Evolutionary conservation across 2,113 vertebrate species (phyloP), one percentile per base, ranked within the genome.

Genomic region (Nansenia antarctica): DNA sequence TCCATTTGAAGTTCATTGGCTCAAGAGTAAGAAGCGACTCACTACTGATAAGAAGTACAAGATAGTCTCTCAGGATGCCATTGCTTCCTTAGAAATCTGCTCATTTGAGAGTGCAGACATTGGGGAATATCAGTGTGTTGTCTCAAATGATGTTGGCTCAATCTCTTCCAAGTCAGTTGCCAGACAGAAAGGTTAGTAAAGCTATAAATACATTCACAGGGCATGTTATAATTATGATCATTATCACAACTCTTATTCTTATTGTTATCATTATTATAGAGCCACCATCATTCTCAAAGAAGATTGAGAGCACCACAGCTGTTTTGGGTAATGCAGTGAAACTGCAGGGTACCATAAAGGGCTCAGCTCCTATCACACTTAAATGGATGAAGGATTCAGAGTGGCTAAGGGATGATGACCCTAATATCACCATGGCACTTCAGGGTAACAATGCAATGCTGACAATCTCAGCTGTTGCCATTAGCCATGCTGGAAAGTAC

Each of bases 371-470:
- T 66, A 94, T 99, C 74, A 92, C 90, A 47, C 71, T 98, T 47
- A 93, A 82, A 24, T 99, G 97, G 97, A 90, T 96, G 89, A 98
- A 96, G 75, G 96, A 95, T 81, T 96, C 94, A 86, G 94, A 96
- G 22, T 27, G 94, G 76, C 87, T 99, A 45, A 91, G 93, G 88
- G 94, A 97, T 66, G 97, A 96, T 7, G 93, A 95, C 78, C 72
- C 84, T 9, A 96, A 93, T 79, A 81, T 96, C 74, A 95, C 86
- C 85, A 93, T 95, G 84, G 91, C 84, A 14, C 98, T 96, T 90
- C 93, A 94, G 78, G 94, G 90, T 1, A 95, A 92, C 67, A 74
- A 95, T 14, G 88, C 93, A 0, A 88, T 90, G 18, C 83, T 99
- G 73, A 91, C 90, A 52, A 94, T 99, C 76, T 89, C 92, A 0